Conservation (phyloP, 2,888 invertebrate genomes). For the Thecocarcelia acutangulata region DNA sequence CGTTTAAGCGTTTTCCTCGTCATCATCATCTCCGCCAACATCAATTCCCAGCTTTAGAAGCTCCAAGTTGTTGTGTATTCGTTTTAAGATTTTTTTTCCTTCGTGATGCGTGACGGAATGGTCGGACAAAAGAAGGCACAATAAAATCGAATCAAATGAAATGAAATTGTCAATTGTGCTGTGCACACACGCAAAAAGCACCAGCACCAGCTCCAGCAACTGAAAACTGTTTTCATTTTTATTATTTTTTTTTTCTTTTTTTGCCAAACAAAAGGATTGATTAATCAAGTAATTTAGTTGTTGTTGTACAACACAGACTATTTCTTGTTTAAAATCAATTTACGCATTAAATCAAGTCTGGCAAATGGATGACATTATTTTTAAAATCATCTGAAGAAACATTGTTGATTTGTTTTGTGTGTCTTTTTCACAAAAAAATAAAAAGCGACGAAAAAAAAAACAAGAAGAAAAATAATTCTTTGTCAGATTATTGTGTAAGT, state of each 20-base stretch:
- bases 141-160: constrained; percentile 61
- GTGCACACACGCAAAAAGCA: constrained; percentile 39
- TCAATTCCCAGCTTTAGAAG: constrained; percentile 37
- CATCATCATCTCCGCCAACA: constrained; percentile 36
- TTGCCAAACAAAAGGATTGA: constrained; percentile 63
- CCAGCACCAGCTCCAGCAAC: constrained; percentile 33
- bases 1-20: constrained; percentile 56
- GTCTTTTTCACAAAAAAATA: neutral
- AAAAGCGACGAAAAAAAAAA: neutral
- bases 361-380: constrained; percentile 63
- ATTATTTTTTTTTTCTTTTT: neutral
- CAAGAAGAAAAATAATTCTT: constrained; percentile 20
- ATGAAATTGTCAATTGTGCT: constrained; percentile 67
- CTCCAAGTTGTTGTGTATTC: neutral
- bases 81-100: constrained; percentile 1
- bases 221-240: constrained; percentile 47
- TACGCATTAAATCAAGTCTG: constrained; percentile 65
- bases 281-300: constrained; percentile 70
- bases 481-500: constrained; percentile 47
- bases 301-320: constrained; percentile 54
- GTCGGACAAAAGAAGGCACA: constrained; percentile 50
- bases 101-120: constrained; percentile 68
- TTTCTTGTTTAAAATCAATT: constrained; percentile 65
- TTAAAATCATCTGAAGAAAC: constrained; percentile 39
- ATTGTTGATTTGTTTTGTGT: neutral